Percentiles rank a stretch among this genome's conserved stretches.
These are phyloP conservation scores for Fopius arisanus DNA, from an alignment of 1,140 invertebrate species.

Conservation along the genomic window DNA sequence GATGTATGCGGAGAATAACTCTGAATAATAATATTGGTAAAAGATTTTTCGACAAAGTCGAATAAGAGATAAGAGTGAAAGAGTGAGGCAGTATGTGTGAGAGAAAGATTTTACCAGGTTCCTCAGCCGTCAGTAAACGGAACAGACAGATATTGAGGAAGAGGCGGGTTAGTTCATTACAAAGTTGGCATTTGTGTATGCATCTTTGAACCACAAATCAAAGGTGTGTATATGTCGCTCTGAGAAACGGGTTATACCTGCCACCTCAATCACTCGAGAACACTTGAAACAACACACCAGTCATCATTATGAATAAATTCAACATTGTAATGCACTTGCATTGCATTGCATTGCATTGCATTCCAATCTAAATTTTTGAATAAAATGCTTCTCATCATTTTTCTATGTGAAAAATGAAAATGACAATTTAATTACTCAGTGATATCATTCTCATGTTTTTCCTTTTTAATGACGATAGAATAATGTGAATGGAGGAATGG, in stretches of 20 bases:
- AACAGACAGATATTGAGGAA: slow-evolving; percentile 9
- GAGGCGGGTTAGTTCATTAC: slow-evolving; percentile 10
- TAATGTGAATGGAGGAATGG: not conserved
- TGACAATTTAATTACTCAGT: no score
- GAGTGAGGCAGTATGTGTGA: not conserved
- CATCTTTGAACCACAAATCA: not conserved
- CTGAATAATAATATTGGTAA: no score
- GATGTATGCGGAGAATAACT: not conserved
- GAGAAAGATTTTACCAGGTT: not conserved
- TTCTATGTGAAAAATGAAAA: no score
- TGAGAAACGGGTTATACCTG: not conserved
- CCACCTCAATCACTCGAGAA: not conserved
- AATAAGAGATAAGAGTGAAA: not conserved
- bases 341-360: no score
- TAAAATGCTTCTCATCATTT: no score
- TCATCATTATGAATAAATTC: slow-evolving; percentile 7
- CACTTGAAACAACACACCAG: not conserved
- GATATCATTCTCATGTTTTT: not conserved
- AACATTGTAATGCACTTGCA: not conserved
- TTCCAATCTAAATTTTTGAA: slow-evolving; percentile 1
- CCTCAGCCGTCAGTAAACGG: not conserved
- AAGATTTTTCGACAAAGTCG: not conserved
- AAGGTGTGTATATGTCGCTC: not conserved
- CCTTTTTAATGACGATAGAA: not conserved
- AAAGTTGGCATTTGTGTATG: not conserved